Conservation (phyloP, 2,888 invertebrate genomes). For the Abscondita cerata region DNA sequence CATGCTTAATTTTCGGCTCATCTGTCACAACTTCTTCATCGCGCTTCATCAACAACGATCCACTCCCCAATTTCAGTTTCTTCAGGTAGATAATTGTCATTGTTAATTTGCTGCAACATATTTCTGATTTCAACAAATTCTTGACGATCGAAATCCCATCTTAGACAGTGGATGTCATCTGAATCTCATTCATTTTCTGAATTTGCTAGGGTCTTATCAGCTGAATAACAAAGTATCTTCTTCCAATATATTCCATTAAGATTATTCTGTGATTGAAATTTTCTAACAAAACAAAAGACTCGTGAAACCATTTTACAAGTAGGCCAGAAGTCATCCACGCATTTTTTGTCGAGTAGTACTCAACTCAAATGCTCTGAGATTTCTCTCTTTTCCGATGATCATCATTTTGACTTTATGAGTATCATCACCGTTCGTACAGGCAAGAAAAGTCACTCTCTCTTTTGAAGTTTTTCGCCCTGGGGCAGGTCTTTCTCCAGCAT, state of each 20-base stretch:
- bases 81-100: too few species aligned
- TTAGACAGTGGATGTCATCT: too few species aligned
- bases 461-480: conserved; percentile 13
- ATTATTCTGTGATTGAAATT: neutral
- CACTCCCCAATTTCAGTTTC: too few species aligned
- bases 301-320: neutral
- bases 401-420: conserved; percentile 13
- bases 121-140: too few species aligned
- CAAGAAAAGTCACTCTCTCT: conserved; percentile 1
- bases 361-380: neutral
- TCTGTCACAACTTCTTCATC: too few species aligned
- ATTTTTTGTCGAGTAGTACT: neutral
- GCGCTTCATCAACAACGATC: too few species aligned
- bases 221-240: neutral
- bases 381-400: neutral
- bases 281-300: neutral
- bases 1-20: too few species aligned
- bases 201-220: neutral
- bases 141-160: too few species aligned
- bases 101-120: too few species aligned
- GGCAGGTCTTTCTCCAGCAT: conserved; percentile 18
- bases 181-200: neutral
- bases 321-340: neutral
- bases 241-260: neutral
- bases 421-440: conserved; percentile 4